Conservation (phyloP, 2,113 vertebrate species). For the Sapayoa aenigma region DNA sequence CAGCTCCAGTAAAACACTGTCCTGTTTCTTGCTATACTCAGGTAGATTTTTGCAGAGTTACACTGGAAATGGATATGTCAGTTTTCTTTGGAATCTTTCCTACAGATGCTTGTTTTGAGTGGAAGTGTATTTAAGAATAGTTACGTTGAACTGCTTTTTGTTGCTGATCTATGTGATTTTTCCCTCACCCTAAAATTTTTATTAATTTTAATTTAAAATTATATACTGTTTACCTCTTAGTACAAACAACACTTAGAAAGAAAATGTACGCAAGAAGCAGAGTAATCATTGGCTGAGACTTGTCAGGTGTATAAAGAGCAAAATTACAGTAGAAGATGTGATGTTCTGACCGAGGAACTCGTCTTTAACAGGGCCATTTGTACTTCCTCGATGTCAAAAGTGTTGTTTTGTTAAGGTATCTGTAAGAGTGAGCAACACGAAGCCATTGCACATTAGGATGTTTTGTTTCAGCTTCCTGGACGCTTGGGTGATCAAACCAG, state of each 20-base stretch:
- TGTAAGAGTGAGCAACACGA: background rate
- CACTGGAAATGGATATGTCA: background rate
- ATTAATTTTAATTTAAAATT: background rate
- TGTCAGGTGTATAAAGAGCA: background rate
- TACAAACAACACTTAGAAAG: background rate
- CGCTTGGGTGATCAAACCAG: background rate
- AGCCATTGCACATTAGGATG: accelerated
- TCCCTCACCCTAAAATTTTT: background rate
- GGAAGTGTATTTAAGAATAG: background rate
- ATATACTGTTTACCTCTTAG: background rate
- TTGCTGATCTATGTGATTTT: background rate
- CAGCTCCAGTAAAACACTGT: background rate
- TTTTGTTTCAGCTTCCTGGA: background rate
- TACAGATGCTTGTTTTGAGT: background rate
- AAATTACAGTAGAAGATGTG: background rate
- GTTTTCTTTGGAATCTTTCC: background rate
- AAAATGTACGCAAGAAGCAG: background rate
- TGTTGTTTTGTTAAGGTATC: background rate
- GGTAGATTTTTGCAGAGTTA: background rate
- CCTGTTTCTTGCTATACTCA: background rate
- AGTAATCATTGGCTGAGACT: background rate
- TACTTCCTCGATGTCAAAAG: background rate
- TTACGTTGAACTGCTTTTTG: background rate
- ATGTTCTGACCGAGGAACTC: background rate
- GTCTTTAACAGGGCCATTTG: background rate